Conservation (phyloP, 2,113 vertebrate species). For the Puntigrus tetrazona region DNA sequence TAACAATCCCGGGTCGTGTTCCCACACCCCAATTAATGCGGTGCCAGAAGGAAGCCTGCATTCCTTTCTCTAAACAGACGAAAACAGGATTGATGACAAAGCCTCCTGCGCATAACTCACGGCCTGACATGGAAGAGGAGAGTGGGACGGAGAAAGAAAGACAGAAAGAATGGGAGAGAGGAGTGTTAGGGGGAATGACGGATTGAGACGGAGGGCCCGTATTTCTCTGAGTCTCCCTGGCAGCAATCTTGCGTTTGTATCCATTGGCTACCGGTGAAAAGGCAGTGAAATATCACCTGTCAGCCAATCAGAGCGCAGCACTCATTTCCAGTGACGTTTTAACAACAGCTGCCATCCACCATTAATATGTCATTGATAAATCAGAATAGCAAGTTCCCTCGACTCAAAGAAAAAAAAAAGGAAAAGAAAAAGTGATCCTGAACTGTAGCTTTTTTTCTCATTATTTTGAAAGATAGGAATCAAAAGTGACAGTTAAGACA, state of each 20-base stretch:
- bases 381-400: conserved; percentile 55
- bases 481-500: not conserved
- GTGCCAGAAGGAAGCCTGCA: conserved; percentile 62
- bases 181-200: conserved; percentile 63
- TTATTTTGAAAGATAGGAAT: too few relatives aligned
- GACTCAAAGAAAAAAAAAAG: not conserved
- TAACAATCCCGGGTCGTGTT: conserved; percentile 62
- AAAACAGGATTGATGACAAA: conserved; percentile 72
- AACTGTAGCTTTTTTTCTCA: not conserved
- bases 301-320: conserved; percentile 45
- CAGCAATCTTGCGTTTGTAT: conserved; percentile 68
- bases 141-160: conserved; percentile 6
- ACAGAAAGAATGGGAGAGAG: conserved; percentile 13
- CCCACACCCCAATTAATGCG: conserved; percentile 69
- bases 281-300: conserved; percentile 68
- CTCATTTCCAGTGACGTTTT: conserved; percentile 57
- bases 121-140: conserved; percentile 34
- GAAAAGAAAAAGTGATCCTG: not conserved
- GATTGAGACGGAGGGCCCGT: conserved; percentile 61
- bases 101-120: conserved; percentile 58
- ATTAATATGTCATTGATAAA: conserved; percentile 66
- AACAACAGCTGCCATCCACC: conserved; percentile 62
- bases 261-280: conserved; percentile 63
- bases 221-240: conserved; percentile 57
- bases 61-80: conserved; percentile 64